Evolutionary conservation across 2,797 vertebrate species (phyloP), one percentile per base, ranked within the genome.

Genomic region (Ctenopoma multispine): DNA sequence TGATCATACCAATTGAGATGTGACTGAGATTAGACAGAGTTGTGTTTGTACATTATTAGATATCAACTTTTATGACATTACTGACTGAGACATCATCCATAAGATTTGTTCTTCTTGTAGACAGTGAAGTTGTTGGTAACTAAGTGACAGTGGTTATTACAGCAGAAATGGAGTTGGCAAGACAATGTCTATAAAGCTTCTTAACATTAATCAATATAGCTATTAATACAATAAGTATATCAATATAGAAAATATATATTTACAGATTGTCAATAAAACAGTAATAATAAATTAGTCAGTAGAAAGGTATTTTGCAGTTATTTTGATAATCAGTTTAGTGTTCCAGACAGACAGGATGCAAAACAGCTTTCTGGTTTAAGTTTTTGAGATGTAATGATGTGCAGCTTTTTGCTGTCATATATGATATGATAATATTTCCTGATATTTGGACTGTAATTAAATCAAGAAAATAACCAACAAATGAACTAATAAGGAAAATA

Each of bases 1-100:
- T 57, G 18, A 40, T 18, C 31, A 7, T 38, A 27, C 31, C 41
- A 54, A 44, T 23, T 66, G 18, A 43, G 23, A 53, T 69, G 29
- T 61, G n/a, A 63, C n/a, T 21, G 21, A 44, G n/a, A n/a, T n/a
- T n/a, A n/a, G n/a, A n/a, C n/a, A n/a, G n/a, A n/a, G n/a, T 44
- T 70, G 6, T 59, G 15, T 48, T 61, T 24, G 34, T 41, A 41
- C 41, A 40, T 43, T 36, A 3, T 21, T 36, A 34, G 17, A 44
- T 3, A 21, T 44, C 3, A 17, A 31, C 12, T 17, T 53, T 47
- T 59, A 68, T 17, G 15, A 44, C 53, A 29, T 54, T 48, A 51
- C 29, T 43, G 38, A 51, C 24, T 36, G 34, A 55, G 23, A 40
- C 43, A 15, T 36, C 10, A 18, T 48, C 18, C 38, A 54, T 18